Conservation (phyloP, 2,113 vertebrate genomes). For the Alosa alosa region DNA sequence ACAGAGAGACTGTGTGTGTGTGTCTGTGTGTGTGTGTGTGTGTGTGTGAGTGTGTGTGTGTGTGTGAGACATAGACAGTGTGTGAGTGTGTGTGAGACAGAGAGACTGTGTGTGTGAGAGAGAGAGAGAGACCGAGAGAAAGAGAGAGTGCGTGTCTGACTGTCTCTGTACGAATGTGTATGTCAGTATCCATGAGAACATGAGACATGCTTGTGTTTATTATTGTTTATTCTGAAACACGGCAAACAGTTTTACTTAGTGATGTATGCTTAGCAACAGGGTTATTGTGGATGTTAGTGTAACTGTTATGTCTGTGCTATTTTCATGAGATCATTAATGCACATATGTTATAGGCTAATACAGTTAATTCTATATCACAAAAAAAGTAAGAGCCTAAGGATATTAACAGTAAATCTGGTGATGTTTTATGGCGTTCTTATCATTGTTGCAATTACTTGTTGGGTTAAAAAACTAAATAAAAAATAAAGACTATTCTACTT, state of each 20-base stretch:
- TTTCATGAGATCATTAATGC: background rate
- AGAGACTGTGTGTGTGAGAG: conserved; percentile 1
- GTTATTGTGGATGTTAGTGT: background rate
- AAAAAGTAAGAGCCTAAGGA: background rate
- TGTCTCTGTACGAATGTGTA: conserved; percentile 19
- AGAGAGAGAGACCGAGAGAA: background rate
- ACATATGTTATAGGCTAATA: background rate
- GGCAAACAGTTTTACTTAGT: background rate
- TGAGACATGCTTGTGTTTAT: background rate
- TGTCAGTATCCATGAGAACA: background rate
- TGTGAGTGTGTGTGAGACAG: background rate
- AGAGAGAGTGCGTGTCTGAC: conserved; percentile 7
- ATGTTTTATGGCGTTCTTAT: background rate
- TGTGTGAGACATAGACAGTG: too few relatives aligned
- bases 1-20: background rate
- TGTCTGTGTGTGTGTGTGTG: conserved; percentile 27
- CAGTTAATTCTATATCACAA: background rate
- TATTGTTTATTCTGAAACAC: background rate
- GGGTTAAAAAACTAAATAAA: background rate
- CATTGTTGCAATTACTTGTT: background rate
- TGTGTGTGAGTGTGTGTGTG: background rate
- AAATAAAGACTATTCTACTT: background rate
- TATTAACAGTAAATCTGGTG: background rate
- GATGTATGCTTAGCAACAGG: background rate
- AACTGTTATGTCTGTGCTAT: background rate